Percentiles rank a stretch among this genome's conserved stretches.
Conservation (phyloP, 1,140 invertebrate species). For the Belonocnema kinseyi region DNA sequence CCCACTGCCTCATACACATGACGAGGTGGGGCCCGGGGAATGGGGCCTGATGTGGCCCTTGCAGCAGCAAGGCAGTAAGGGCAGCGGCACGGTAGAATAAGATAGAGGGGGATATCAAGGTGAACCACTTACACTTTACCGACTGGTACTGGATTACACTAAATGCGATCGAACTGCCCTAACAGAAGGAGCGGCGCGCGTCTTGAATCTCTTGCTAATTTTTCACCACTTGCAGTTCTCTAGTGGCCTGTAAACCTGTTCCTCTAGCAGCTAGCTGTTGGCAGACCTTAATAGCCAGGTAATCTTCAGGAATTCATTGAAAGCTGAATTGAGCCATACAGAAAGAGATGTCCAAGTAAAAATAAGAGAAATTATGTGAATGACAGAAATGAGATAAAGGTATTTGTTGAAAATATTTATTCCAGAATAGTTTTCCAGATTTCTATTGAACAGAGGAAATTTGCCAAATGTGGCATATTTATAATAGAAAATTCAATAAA, state of each 20-base stretch:
- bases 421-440: too few relatives aligned
- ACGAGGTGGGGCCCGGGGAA: conserved; percentile 38
- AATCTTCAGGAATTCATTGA: not conserved
- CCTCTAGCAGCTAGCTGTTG: not conserved
- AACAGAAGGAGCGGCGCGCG: conserved; percentile 52
- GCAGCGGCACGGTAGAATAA: conserved; percentile 36
- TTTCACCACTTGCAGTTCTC: not conserved
- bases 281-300: not conserved
- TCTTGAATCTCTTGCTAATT: conserved; percentile 31
- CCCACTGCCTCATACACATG: conserved; percentile 42
- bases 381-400: too few relatives aligned
- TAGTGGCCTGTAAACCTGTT: not conserved
- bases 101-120: conserved; percentile 65
- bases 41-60: not conserved
- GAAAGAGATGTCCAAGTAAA: too few relatives aligned
- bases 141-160: conserved; percentile 69
- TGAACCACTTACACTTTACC: conserved; percentile 73
- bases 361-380: too few relatives aligned
- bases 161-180: conserved; percentile 68
- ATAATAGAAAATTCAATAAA: too few relatives aligned
- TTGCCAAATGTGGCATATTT: too few relatives aligned
- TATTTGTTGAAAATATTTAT: too few relatives aligned
- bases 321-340: too few relatives aligned
- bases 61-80: conserved; percentile 28
- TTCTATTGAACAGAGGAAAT: too few relatives aligned